phyloP scores from a whole-genome alignment of 1,140 invertebrate genomes.

The Ditylenchus dipsaci region DNA sequence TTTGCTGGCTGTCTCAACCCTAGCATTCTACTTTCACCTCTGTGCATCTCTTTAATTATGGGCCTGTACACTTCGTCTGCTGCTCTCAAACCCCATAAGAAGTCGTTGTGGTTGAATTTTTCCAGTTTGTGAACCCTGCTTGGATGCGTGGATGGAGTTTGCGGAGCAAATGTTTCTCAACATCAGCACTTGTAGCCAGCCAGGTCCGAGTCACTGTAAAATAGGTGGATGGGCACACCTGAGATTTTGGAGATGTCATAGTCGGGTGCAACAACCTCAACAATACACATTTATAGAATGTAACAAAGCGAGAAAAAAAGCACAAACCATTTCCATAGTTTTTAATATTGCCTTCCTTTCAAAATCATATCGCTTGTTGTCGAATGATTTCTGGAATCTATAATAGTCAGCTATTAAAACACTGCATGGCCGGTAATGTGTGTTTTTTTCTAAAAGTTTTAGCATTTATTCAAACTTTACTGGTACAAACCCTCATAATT shows the following conservation, averaged over 20 bases:
- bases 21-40: neutral
- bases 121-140: slow-evolving; percentile 25
- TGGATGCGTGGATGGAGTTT: slow-evolving; percentile 22
- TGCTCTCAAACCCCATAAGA: slow-evolving; percentile 47
- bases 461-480: no score
- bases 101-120: slow-evolving; percentile 52
- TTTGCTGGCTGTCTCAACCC: no score
- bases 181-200: slow-evolving; percentile 44
- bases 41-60: neutral
- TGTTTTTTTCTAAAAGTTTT: no score
- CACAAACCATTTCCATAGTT: slow-evolving; percentile 35
- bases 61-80: slow-evolving; percentile 34
- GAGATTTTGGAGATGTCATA: slow-evolving; percentile 46
- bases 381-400: no score
- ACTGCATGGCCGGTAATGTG: no score
- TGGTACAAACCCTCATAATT: no score
- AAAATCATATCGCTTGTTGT: no score
- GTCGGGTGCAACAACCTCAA: slow-evolving; percentile 42
- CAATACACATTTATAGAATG: slow-evolving; percentile 5
- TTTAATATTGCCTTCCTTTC: slow-evolving; percentile 22
- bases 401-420: no score
- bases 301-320: no score
- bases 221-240: slow-evolving; percentile 40
- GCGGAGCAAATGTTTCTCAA: slow-evolving; percentile 36
- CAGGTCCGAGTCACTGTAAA: slow-evolving; percentile 48